Percentiles rank a stretch among this genome's conserved stretches.
phyloP scores from a whole-genome alignment of 1,140 invertebrate genomes.

The Sycobia sp. region DNA sequence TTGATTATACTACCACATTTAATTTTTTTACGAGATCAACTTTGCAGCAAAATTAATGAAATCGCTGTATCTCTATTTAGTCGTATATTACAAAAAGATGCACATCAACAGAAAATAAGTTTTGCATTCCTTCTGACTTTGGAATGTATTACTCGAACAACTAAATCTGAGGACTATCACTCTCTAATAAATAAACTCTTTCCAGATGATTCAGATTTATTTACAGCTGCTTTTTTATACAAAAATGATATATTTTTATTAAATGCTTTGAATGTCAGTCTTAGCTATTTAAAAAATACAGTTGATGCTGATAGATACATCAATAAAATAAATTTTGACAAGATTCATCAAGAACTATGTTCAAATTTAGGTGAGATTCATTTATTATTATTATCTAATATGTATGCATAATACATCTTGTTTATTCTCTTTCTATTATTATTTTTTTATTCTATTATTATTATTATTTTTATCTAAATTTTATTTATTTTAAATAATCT shows the following conservation, averaged over 20 bases:
- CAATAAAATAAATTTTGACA: conserved; percentile 44
- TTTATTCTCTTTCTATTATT: neutral
- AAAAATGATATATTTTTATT: conserved; percentile 44
- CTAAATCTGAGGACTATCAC: conserved; percentile 58
- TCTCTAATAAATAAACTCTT: conserved; percentile 43
- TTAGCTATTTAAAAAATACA: conserved; percentile 42
- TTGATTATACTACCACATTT: conserved; percentile 54
- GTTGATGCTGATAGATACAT: conserved; percentile 37
- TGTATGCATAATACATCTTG: neutral
- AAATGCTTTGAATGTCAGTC: conserved; percentile 46
- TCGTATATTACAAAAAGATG: conserved; percentile 37
- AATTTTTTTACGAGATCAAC: conserved; percentile 37
- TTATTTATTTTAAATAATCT: neutral
- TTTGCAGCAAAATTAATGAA: conserved; percentile 37
- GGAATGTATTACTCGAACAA: conserved; percentile 66
- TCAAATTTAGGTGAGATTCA: conserved; percentile 34
- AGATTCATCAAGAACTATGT: conserved; percentile 39
- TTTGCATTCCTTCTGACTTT: conserved; percentile 56
- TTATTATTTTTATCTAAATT: neutral
- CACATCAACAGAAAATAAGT: conserved; percentile 37
- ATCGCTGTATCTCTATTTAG: conserved; percentile 39
- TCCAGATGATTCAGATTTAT: conserved; percentile 40
- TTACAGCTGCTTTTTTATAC: conserved; percentile 42
- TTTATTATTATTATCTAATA: neutral
- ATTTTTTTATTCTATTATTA: neutral